These are phyloP conservation scores for Clusia tigrina DNA, from an alignment of 2,888 invertebrate species.

Conservation along the genomic window DNA sequence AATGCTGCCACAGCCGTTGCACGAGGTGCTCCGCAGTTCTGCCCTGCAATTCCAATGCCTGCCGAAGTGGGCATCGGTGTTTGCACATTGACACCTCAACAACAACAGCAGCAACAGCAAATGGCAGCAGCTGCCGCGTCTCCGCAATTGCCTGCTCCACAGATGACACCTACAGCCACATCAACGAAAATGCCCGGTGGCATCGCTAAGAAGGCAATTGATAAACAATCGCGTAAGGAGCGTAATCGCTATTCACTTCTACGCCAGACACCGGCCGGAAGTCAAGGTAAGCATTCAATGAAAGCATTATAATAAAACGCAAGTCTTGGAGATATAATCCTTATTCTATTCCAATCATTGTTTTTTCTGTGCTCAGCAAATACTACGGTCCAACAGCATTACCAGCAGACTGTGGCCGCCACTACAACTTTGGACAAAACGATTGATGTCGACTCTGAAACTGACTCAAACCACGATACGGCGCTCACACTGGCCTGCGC, in stretches of 20 bases:
- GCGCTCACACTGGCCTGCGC: conserved; percentile 97
- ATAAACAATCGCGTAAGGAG: conserved; percentile 65
- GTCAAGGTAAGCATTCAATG: conserved; percentile 55
- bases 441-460: conserved; percentile 96
- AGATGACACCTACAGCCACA: conserved; percentile 41
- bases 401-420: conserved; percentile 54
- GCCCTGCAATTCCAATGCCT: conserved; percentile 47
- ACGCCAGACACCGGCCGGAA: conserved; percentile 63
- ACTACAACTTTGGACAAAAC: conserved; percentile 71
- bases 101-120: conserved; percentile 40
- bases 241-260: conserved; percentile 60
- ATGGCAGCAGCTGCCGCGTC: conserved; percentile 40
- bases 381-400: conserved; percentile 47
- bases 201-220: conserved; percentile 62
- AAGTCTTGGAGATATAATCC: too few species aligned
- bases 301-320: too few species aligned
- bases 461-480: conserved; percentile 98
- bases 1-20: conserved; percentile 37
- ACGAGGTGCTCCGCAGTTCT: conserved; percentile 46
- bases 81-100: conserved; percentile 37
- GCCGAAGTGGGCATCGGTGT: conserved; percentile 47
- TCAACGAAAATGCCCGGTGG: conserved; percentile 57
- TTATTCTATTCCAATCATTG: neutral
- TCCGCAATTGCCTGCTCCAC: conserved; percentile 35
- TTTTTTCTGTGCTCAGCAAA: conserved; percentile 22